A percentile compares a stretch with the other conserved stretches of the same genome.
Evolutionary conservation across 2,888 invertebrate species (phyloP).

Genomic region (Eupithecia subfuscata): DNA sequence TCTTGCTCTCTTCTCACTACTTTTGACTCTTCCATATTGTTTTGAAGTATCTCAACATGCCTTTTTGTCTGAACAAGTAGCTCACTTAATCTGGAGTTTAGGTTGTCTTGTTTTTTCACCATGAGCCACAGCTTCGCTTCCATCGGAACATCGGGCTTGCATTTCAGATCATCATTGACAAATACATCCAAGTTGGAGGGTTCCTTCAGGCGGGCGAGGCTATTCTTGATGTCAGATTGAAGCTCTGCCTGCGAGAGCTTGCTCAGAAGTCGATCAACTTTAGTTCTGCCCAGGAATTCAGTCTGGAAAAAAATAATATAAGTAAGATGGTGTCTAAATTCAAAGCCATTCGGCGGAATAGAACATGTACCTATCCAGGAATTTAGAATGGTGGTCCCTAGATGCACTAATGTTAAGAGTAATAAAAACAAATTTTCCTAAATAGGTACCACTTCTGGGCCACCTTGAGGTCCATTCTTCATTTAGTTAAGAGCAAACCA

Average conservation of each 20-base stretch:
- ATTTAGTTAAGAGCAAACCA: too few relatives aligned
- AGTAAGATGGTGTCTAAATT: neutral
- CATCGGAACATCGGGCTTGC: slow-evolving; percentile 61
- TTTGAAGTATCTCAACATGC: slow-evolving; percentile 65
- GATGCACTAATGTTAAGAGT: too few relatives aligned
- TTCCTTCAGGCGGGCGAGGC: slow-evolving; percentile 59
- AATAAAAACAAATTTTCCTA: too few relatives aligned
- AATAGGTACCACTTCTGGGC: too few relatives aligned
- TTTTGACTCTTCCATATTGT: slow-evolving; percentile 60
- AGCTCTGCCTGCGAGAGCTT: slow-evolving; percentile 66
- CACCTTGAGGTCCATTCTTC: too few relatives aligned
- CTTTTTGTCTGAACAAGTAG: slow-evolving; percentile 65
- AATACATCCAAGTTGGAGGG: slow-evolving; percentile 64
- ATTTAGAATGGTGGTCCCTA: too few relatives aligned
- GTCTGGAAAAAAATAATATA: slow-evolving; percentile 28
- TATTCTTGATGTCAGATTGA: slow-evolving; percentile 63
- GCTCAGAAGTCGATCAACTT: slow-evolving; percentile 62
- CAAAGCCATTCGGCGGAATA: too few relatives aligned
- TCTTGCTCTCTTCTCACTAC: slow-evolving; percentile 63
- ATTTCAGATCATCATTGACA: slow-evolving; percentile 65
- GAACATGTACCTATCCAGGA: too few relatives aligned
- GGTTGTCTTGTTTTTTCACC: slow-evolving; percentile 73
- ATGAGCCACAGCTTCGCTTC: slow-evolving; percentile 72
- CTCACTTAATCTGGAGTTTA: slow-evolving; percentile 67
- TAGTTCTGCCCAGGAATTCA: slow-evolving; percentile 45